Base-by-base conservation (phyloP, 2,797 vertebrate species). In the Phataginus tetradactyla region DNA sequence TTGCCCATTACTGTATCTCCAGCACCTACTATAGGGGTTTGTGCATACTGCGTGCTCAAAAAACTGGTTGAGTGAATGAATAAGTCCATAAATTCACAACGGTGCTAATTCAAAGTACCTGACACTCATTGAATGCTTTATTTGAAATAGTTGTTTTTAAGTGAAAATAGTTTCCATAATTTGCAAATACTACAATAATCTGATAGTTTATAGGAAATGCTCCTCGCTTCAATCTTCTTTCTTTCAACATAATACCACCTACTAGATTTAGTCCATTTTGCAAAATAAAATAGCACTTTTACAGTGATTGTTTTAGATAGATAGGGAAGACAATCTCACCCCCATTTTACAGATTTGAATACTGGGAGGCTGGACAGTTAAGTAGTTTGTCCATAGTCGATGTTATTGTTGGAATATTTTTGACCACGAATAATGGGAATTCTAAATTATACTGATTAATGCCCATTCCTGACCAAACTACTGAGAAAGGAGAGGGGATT, bases 261-360 rank as follows among this genome's bases (percentile, higher is more conserved):
- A 87, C 49, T 39, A 14, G 69, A 93, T 68, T 51, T 55, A 90
- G 42, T 45, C 64, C 12, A 57, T 66, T 87, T 85, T 85, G 29
- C 20, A 86, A 96, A 91, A 57, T 88, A 89, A 63, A 88, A 88
- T 42, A 37, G 6, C 32, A 87, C 25, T 78, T 77, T 83, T 84
- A 79, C 3, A 57, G 66, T 74, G 42, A 66, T 59, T 78, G 51
- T 57, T 3, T 39, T 81, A 8, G 18, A 15, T 39, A 77, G 42
- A 94, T 59, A 66, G 32, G 39, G n/a, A 45, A 74, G 86, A 93
- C 13, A 83, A 37, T 45, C 29, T 55, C 63, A 29, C 64, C 32
- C 18, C 34, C 23, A 14, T 66, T 87, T 94, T 57, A 85, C 8
- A 94, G 63, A 78, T 59, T 74, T 84, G 25, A 91, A 55, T 34